Evolutionary conservation across 1,140 invertebrate species (phyloP).

Genomic region (Zaprionus camerounensis): DNA sequence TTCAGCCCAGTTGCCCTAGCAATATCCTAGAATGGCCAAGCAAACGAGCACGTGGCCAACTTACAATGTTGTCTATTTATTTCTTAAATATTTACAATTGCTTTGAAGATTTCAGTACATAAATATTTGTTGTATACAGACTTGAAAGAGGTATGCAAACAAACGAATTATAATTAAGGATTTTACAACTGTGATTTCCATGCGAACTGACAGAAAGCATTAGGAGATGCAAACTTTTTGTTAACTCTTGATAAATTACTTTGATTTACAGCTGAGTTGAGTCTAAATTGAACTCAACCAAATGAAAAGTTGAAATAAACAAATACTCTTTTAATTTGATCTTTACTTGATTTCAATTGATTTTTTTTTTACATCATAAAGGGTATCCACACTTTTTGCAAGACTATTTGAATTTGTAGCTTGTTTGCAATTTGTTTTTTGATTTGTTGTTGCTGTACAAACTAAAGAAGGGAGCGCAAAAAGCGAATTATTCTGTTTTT

Average conservation of each 20-base stretch:
- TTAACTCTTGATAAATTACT: neutral
- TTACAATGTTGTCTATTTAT: conserved; percentile 1
- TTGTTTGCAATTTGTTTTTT: conserved; percentile 30
- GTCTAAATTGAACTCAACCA: neutral
- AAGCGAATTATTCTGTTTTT: conserved; percentile 27
- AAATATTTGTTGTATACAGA: conserved; percentile 19
- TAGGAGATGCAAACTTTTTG: neutral
- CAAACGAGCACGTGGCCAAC: neutral
- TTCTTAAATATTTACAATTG: conserved; percentile 13
- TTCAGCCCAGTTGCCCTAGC: neutral
- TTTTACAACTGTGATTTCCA: neutral
- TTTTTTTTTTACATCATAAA: neutral
- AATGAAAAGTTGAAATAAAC: neutral
- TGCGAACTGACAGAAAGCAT: neutral
- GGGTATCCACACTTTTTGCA: conserved; percentile 1
- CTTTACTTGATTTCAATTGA: neutral
- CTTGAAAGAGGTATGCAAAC: neutral
- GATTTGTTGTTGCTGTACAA: conserved; percentile 19
- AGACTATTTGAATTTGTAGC: conserved; percentile 8
- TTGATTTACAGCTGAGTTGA: neutral
- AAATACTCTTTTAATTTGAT: neutral
- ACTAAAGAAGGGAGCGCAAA: conserved; percentile 9
- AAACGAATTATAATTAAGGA: neutral
- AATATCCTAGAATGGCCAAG: neutral
- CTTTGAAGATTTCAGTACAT: neutral